These are phyloP conservation scores for Protonemura montana DNA, from an alignment of 2,888 invertebrate species.

Conservation along the genomic window DNA sequence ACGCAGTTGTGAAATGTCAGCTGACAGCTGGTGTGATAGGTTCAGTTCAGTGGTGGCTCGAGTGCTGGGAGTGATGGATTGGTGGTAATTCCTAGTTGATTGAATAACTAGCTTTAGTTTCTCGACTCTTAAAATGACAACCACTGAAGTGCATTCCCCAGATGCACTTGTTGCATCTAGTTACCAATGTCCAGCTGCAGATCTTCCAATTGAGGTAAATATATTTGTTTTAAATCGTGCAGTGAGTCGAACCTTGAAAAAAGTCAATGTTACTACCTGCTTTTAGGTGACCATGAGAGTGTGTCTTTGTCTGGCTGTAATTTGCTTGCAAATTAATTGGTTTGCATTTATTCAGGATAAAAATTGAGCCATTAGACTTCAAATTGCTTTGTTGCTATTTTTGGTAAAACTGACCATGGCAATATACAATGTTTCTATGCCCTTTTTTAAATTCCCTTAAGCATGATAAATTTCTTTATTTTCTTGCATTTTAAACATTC, in stretches of 20 bases:
- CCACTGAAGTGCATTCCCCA: neutral
- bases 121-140: neutral
- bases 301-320: neutral
- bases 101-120: neutral
- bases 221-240: neutral
- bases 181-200: neutral
- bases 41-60: neutral
- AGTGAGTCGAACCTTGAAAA: neutral
- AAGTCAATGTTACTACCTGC: neutral
- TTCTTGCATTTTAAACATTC: too few relatives aligned
- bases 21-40: slow-evolving; percentile 7
- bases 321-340: neutral
- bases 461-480: too few relatives aligned
- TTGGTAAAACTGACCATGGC: too few relatives aligned
- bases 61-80: neutral
- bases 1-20: slow-evolving; percentile 20
- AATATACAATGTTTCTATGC: too few relatives aligned
- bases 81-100: neutral
- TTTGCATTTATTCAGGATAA: neutral
- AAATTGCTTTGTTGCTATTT: too few relatives aligned
- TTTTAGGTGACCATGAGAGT: neutral
- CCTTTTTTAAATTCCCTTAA: neutral
- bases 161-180: neutral
- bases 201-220: slow-evolving; percentile 34
- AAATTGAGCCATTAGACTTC: neutral